Conservation (phyloP, 2,113 vertebrate species). For the Todiramphus saurophagus region DNA sequence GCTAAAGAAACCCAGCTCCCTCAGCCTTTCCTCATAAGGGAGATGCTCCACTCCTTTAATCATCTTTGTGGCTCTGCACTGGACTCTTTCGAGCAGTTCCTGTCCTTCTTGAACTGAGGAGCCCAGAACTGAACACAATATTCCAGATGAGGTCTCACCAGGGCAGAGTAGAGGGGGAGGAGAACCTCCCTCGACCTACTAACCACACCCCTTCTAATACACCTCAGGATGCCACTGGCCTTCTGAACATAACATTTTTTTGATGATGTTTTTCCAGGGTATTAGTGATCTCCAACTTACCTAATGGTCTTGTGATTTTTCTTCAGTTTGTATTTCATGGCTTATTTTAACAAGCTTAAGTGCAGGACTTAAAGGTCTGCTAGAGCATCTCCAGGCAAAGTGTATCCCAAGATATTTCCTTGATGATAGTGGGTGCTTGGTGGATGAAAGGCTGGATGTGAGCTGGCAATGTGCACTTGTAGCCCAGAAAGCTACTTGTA, state of each 20-base stretch:
- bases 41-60: too few relatives aligned
- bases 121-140: too few relatives aligned
- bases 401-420: neutral
- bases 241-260: neutral
- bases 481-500: neutral
- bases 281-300: neutral
- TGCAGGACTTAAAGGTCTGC: neutral
- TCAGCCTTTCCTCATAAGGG: too few relatives aligned
- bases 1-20: too few relatives aligned
- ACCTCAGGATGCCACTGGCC: too few relatives aligned
- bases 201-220: too few relatives aligned
- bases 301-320: neutral
- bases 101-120: too few relatives aligned
- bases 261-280: neutral
- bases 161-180: too few relatives aligned
- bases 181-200: too few relatives aligned
- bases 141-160: too few relatives aligned
- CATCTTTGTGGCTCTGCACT: too few relatives aligned
- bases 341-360: neutral
- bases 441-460: neutral
- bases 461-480: accelerated
- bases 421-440: neutral
- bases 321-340: neutral
- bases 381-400: neutral
- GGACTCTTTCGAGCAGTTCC: too few relatives aligned